phyloP scores from a whole-genome alignment of 2,113 vertebrate species.

The Malurus cyaneus region DNA sequence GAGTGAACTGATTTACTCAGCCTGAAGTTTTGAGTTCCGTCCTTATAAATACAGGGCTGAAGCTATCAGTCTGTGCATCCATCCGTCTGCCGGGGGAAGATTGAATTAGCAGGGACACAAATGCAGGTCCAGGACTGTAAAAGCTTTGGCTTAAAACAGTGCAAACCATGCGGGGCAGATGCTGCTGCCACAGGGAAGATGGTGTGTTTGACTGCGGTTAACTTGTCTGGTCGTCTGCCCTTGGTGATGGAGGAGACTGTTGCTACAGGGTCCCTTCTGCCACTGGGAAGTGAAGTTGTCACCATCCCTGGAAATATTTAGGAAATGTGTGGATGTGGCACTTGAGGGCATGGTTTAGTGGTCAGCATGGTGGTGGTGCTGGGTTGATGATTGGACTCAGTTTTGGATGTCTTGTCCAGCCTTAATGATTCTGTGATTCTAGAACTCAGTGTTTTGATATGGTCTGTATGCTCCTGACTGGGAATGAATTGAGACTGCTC shows the following conservation, averaged over 20 bases:
- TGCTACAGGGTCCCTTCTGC: not conserved
- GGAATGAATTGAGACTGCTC: not conserved
- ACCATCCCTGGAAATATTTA: not conserved
- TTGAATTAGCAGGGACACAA: slow-evolving; percentile 21
- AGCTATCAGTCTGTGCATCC: slow-evolving; percentile 26
- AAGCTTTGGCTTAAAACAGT: slow-evolving; percentile 51
- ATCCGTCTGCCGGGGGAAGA: not conserved
- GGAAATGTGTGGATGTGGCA: not conserved
- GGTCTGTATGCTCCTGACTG: not conserved
- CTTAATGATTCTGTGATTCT: not conserved
- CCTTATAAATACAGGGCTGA: not conserved
- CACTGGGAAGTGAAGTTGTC: not conserved
- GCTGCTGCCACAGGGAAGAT: not conserved
- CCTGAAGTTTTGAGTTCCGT: slow-evolving; percentile 5
- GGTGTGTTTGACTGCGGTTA: fast-evolving
- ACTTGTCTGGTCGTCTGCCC: not conserved
- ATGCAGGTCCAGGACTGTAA: not conserved
- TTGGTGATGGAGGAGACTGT: not conserved
- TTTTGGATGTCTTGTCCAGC: not conserved
- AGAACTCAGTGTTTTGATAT: not conserved
- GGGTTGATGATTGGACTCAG: fast-evolving
- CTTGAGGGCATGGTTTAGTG: not conserved
- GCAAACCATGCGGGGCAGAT: not conserved
- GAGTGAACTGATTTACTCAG: slow-evolving; percentile 46
- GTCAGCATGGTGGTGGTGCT: not conserved